phyloP scores from a whole-genome alignment of 1,140 invertebrate genomes.

The Lepidurus couesii region DNA sequence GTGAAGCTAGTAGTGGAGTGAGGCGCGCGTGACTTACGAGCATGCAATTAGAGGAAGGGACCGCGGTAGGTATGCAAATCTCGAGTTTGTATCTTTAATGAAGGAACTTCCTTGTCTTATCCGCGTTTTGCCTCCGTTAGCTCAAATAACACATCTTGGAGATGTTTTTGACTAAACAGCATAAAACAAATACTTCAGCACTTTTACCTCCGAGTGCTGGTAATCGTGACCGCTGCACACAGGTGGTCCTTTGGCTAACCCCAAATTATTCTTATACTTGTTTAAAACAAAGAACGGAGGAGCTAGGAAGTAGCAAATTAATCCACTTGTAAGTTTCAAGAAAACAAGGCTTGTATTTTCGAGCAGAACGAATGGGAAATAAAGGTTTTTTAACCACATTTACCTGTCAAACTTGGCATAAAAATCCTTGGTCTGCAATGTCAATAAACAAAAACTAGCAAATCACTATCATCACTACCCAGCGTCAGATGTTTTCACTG shows the following conservation, averaged over 20 bases:
- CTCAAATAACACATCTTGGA: neutral
- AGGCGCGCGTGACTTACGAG: slow-evolving; percentile 16
- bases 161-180: neutral
- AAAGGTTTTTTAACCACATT: neutral
- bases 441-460: neutral
- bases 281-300: neutral
- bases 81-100: slow-evolving; percentile 14
- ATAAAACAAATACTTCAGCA: slow-evolving; percentile 23
- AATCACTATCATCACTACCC: neutral
- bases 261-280: neutral
- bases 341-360: neutral
- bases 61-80: slow-evolving; percentile 17
- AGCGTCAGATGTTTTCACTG: neutral
- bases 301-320: neutral
- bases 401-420: neutral
- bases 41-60: neutral
- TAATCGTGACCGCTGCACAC: neutral
- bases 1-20: neutral
- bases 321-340: neutral
- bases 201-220: neutral
- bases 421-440: neutral
- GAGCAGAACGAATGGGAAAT: neutral
- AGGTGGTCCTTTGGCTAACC: neutral
- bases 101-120: slow-evolving; percentile 4
- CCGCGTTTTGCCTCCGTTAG: neutral